Conservation (phyloP, 1,140 invertebrate genomes). For the Zophobas morio region DNA sequence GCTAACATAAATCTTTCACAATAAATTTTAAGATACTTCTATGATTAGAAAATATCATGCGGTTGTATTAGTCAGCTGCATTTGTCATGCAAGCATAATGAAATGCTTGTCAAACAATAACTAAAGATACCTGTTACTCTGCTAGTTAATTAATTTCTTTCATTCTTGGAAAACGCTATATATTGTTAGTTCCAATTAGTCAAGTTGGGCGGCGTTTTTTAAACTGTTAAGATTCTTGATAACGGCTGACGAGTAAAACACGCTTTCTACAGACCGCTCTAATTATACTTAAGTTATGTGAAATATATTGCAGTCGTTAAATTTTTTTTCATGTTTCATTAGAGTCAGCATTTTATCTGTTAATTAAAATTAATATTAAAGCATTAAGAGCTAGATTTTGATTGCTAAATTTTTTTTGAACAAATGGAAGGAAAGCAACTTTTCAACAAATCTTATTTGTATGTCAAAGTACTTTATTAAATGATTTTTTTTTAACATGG, state of each 20-base stretch:
- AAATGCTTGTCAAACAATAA: not conserved
- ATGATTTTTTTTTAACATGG: no score
- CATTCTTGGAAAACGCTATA: not conserved
- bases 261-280: no score
- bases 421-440: no score
- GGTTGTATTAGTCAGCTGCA: not conserved
- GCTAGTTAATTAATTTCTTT: not conserved
- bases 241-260: not conserved
- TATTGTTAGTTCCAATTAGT: not conserved
- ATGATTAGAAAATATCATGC: not conserved
- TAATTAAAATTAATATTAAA: no score
- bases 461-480: no score
- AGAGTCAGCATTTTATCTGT: no score
- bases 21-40: not conserved
- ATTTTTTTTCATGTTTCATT: no score
- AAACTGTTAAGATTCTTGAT: not conserved
- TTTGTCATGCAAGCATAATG: not conserved
- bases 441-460: no score
- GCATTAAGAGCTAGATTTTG: no score
- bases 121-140: not conserved
- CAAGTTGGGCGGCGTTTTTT: not conserved
- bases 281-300: no score
- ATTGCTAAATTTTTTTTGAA: no score
- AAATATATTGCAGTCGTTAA: no score
- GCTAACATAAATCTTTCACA: not conserved